Conservation (phyloP, 2,888 invertebrate species). For the Brenthis daphne region DNA sequence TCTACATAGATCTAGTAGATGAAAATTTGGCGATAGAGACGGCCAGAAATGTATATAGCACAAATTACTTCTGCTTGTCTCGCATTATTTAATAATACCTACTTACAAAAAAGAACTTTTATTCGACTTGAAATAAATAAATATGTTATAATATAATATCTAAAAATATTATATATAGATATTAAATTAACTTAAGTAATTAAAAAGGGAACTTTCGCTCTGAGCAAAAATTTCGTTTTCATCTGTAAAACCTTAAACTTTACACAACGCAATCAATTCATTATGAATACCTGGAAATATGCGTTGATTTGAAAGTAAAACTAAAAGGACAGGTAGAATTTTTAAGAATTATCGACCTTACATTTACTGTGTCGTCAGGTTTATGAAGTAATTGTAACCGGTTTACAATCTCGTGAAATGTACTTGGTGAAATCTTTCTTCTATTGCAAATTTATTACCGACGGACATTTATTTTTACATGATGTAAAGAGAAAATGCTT, state of each 20-base stretch:
- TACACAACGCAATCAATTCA: not conserved
- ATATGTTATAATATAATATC: too few species aligned
- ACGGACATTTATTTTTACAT: slow-evolving; percentile 14
- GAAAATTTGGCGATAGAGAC: too few species aligned
- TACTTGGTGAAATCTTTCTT: slow-evolving; percentile 22
- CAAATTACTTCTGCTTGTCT: too few species aligned
- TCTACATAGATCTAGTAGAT: too few species aligned
- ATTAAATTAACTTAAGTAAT: too few species aligned
- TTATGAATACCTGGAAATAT: slow-evolving; percentile 11
- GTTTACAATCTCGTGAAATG: slow-evolving; percentile 29
- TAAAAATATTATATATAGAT: too few species aligned
- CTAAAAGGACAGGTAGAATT: slow-evolving; percentile 12
- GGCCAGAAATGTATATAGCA: too few species aligned
- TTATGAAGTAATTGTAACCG: slow-evolving; percentile 34
- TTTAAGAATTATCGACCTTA: slow-evolving; percentile 29
- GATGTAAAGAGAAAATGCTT: slow-evolving; percentile 9
- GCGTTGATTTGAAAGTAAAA: slow-evolving; percentile 17
- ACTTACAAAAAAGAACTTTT: too few species aligned
- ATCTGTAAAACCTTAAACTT: not conserved
- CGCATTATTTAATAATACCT: too few species aligned
- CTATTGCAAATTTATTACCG: slow-evolving; percentile 19
- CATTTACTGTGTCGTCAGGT: slow-evolving; percentile 23
- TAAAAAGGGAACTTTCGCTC: not conserved
- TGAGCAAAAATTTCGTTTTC: not conserved
- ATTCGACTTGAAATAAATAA: too few species aligned